A percentile compares a stretch with the other conserved stretches of the same genome.
These are phyloP conservation scores for Amphiprion percula DNA, from an alignment of 2,113 vertebrate genomes.

Conservation along the genomic window DNA sequence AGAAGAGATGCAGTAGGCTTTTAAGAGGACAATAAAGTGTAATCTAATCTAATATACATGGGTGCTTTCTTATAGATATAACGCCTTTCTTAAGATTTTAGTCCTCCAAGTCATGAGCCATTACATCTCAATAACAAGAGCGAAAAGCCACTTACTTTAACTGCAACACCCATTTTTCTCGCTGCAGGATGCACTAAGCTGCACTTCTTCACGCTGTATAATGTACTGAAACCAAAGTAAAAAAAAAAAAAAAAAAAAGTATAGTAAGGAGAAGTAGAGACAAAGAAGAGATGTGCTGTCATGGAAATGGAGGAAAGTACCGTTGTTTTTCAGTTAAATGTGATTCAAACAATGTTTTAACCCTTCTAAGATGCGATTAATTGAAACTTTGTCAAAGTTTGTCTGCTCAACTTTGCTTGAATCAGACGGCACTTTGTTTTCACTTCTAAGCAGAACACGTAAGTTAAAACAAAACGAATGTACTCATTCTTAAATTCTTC, in stretches of 20 bases:
- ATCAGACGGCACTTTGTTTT: neutral
- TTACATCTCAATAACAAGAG: neutral
- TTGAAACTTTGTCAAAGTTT: too few species aligned
- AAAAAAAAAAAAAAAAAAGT: neutral
- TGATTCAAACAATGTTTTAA: neutral
- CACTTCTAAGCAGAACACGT: neutral
- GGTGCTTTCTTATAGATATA: neutral
- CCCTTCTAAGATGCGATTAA: neutral
- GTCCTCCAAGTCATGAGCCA: neutral
- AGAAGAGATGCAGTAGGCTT: neutral
- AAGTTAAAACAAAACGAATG: neutral
- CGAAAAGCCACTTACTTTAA: slow-evolving; percentile 1
- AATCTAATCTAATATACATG: neutral
- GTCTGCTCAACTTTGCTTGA: neutral
- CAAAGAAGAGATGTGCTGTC: slow-evolving; percentile 20
- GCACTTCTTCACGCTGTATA: neutral
- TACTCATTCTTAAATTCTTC: neutral
- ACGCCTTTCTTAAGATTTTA: neutral
- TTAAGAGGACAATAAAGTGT: neutral
- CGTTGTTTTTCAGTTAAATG: neutral
- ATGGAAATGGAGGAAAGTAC: slow-evolving; percentile 32
- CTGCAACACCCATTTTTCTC: slow-evolving; percentile 9
- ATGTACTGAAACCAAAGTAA: neutral
- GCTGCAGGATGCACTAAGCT: slow-evolving; percentile 13
- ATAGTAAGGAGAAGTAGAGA: slow-evolving; percentile 4